phyloP scores from a whole-genome alignment of 1,140 invertebrate species.

The Drosophila eugracilis region DNA sequence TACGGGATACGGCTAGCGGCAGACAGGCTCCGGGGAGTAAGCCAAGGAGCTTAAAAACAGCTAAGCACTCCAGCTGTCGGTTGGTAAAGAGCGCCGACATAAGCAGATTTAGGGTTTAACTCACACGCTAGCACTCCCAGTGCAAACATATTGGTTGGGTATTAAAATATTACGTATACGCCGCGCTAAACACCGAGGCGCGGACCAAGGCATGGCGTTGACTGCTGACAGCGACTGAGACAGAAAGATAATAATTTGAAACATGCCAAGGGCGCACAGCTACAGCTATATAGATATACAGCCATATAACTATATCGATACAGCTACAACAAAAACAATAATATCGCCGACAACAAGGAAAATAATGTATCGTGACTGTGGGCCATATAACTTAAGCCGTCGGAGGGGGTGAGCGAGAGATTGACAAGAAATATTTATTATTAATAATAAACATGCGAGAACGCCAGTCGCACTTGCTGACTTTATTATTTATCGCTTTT shows the following conservation, averaged over 20 bases:
- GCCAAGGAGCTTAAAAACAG: conserved; percentile 60
- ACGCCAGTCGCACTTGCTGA: conserved; percentile 76
- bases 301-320: no score
- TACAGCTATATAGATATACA: conserved; percentile 12
- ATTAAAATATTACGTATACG: conserved; percentile 74
- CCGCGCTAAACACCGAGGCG: not conserved
- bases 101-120: conserved; percentile 74
- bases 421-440: conserved; percentile 83
- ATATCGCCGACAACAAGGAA: conserved; percentile 15
- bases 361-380: conserved; percentile 59
- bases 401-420: conserved; percentile 39
- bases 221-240: conserved; percentile 27
- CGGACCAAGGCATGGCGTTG: not conserved
- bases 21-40: conserved; percentile 13
- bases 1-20: conserved; percentile 16
- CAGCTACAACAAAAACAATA: conserved; percentile 7
- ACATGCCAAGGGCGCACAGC: conserved; percentile 65
- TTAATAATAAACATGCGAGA: conserved; percentile 82
- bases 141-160: conserved; percentile 65
- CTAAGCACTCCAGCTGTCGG: conserved; percentile 63
- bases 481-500: conserved; percentile 82
- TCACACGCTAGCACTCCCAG: conserved; percentile 45
- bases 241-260: conserved; percentile 74
- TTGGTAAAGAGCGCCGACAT: conserved; percentile 60
- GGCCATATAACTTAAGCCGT: conserved; percentile 70